A percentile compares a stretch with the other conserved stretches of the same genome.
Conservation (phyloP, 2,888 invertebrate species). For the Megalurothrips usitatus region DNA sequence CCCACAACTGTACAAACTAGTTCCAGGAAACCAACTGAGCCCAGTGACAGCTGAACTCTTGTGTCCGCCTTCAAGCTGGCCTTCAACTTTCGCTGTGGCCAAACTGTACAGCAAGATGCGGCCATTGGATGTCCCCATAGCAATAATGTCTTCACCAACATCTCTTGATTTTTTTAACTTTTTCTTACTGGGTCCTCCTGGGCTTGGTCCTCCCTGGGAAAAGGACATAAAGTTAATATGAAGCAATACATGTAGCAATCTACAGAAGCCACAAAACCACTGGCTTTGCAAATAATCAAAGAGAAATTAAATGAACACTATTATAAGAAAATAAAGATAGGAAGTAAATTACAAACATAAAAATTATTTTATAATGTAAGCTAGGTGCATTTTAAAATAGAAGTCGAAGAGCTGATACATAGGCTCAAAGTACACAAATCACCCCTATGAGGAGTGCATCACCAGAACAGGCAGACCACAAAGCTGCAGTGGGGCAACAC, state of each 20-base stretch:
- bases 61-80: constrained; percentile 53
- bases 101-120: constrained; percentile 67
- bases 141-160: constrained; percentile 53
- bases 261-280: neutral
- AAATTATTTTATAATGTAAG: neutral
- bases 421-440: too few relatives aligned
- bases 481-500: too few relatives aligned
- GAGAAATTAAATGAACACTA: neutral
- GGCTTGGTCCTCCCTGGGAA: constrained; percentile 43
- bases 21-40: constrained; percentile 52
- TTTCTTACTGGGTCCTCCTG: constrained; percentile 48
- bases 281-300: neutral
- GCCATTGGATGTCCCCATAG: constrained; percentile 69
- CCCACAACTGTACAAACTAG: constrained; percentile 7
- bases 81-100: constrained; percentile 59
- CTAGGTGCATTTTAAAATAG: too few relatives aligned
- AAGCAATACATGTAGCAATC: neutral
- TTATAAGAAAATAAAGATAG: neutral
- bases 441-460: too few relatives aligned
- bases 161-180: constrained; percentile 47
- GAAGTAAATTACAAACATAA: neutral
- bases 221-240: neutral
- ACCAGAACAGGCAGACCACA: too few relatives aligned
- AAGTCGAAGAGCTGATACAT: too few relatives aligned
- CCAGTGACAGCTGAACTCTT: constrained; percentile 46